Base-by-base conservation (phyloP, 2,888 invertebrate genomes). In the Ecdyonurus torrentis region DNA sequence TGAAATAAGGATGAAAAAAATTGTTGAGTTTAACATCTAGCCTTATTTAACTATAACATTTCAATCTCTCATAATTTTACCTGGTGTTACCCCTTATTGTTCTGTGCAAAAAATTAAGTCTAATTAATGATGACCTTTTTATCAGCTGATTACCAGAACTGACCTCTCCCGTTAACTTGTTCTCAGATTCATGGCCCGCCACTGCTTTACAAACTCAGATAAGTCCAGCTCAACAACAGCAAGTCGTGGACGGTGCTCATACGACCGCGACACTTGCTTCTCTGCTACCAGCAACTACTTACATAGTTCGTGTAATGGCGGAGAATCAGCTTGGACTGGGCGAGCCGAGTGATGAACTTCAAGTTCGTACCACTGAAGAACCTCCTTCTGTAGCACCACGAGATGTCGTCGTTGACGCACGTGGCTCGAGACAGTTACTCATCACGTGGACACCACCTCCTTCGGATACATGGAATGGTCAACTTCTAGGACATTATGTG, bases 271-370 rank as follows among this genome's bases (percentile, higher is more conserved):
- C 70, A n/a, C 65, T 80, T 58, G 67, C 79, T n/a, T 77, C 78
- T 1, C 71, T 84, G 1, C 79, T 79, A 67, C 83, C 83, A 0
- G 79, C 81, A 10, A 74, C 81, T 10, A 76, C 78, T 7, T 76
- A 83, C 37, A 77, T 80, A 50, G 78, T 83, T 1, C 72, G 81
- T 5, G 79, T 83, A 2, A 77, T 81, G 68, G 76, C 83, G 58
- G 80, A 81, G 63, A 83, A 84, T 69, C 73, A 81, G 37, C 71
- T 83, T 55, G 80, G 83, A 53, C 68, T 71, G 25, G 74, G 77
- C 52, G 68, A 70, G 25, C 70, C 74, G 1, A 74, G 74, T 66
- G 69, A 67, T 25, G 65, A 66, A 62, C 64, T 69, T 52, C 68
- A 68, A 61, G 66, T 69, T 50, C 67, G 67, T 23, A 72, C 71